phyloP scores from a whole-genome alignment of 1,140 invertebrate genomes.

The Cydia pomonella region DNA sequence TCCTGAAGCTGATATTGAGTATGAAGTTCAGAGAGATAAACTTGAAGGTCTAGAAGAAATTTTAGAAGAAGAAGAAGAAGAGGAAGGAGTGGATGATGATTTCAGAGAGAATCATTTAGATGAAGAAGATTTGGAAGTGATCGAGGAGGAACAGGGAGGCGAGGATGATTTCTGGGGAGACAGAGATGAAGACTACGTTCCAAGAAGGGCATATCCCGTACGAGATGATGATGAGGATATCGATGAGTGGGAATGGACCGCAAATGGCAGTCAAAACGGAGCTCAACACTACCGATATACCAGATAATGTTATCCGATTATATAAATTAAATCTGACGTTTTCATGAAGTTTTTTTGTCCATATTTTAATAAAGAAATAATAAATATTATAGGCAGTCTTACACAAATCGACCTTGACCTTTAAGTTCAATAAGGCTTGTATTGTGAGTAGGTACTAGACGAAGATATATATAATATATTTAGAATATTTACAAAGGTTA shows the following conservation, averaged over 20 bases:
- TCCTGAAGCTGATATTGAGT: conserved; percentile 69
- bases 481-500: no score
- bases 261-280: conserved; percentile 56
- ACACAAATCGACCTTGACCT: no score
- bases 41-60: conserved; percentile 70
- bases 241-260: conserved; percentile 78
- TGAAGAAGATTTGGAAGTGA: conserved; percentile 61
- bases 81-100: conserved; percentile 52
- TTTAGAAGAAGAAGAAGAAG: conserved; percentile 78
- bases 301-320: conserved; percentile 58
- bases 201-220: conserved; percentile 50
- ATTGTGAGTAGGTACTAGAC: no score
- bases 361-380: no score
- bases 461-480: no score
- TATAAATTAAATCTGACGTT: conserved; percentile 41
- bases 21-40: conserved; percentile 65
- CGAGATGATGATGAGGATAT: conserved; percentile 60
- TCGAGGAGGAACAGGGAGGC: conserved; percentile 61
- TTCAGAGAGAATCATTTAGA: conserved; percentile 44
- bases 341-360: conserved; percentile 34
- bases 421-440: no score
- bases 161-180: conserved; percentile 65
- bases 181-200: conserved; percentile 50
- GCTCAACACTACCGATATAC: conserved; percentile 68
- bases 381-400: no score